Conservation (phyloP, 2,113 vertebrate species). For the Danionella cerebrum region DNA sequence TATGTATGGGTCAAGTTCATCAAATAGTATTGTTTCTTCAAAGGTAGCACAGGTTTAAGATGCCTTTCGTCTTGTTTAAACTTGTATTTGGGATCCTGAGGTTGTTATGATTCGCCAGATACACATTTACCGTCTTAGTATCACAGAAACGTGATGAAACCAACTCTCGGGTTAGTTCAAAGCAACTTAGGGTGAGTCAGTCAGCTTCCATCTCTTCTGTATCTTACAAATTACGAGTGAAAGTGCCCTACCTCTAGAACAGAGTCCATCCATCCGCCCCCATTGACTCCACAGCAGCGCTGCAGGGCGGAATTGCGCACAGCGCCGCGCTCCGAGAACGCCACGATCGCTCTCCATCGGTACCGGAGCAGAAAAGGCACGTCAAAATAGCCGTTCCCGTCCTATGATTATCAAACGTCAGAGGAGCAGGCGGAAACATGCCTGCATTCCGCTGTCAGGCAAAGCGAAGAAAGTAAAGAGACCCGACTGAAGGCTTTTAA, state of each 20-base stretch:
- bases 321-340: slow-evolving; percentile 4
- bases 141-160: no score
- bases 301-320: slow-evolving; percentile 3
- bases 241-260: slow-evolving; percentile 21
- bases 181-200: slow-evolving; percentile 23
- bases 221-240: slow-evolving; percentile 22
- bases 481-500: not conserved
- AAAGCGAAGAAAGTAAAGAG: slow-evolving; percentile 18
- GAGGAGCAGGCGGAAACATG: slow-evolving; percentile 33
- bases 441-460: slow-evolving; percentile 20
- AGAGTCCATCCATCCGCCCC: slow-evolving; percentile 8
- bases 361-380: not conserved
- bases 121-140: no score
- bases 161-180: no score
- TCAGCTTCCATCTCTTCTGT: not conserved
- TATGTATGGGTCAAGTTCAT: no score
- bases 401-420: not conserved
- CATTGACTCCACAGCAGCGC: slow-evolving; percentile 5
- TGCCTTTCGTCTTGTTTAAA: no score
- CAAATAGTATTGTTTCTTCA: no score
- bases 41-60: no score
- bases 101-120: no score
- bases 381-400: not conserved
- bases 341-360: slow-evolving; percentile 11
- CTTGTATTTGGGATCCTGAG: no score